A percentile compares a stretch with the other conserved stretches of the same genome.
Conservation (phyloP, 1,140 invertebrate species). For the Heliothis virescens region DNA sequence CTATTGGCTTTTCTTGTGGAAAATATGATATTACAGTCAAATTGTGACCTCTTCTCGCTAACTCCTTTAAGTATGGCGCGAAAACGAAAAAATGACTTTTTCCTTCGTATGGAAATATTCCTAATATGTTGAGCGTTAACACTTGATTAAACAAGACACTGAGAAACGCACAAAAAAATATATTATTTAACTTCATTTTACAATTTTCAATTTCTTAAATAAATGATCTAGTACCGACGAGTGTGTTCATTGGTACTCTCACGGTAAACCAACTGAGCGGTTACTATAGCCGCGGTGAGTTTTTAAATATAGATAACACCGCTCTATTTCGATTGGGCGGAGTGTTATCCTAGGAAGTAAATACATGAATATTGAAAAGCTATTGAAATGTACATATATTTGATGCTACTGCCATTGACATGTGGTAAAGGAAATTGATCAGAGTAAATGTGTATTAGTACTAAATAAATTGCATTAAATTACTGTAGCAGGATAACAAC, state of each 20-base stretch:
- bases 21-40: conserved; percentile 91
- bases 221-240: not conserved
- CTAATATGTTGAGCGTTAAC: conserved; percentile 86
- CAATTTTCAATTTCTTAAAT: not conserved
- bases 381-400: not conserved
- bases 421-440: too few species aligned
- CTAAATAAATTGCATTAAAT: too few species aligned
- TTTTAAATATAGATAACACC: conserved; percentile 34
- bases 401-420: too few species aligned
- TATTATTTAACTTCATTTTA: conserved; percentile 34
- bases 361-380: conserved; percentile 2
- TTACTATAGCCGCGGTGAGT: not conserved
- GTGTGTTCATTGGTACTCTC: not conserved
- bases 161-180: not conserved
- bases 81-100: conserved; percentile 92
- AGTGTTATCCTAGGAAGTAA: not conserved
- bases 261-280: conserved; percentile 1
- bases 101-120: conserved; percentile 89
- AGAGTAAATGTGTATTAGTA: too few species aligned
- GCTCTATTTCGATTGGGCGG: conserved; percentile 14
- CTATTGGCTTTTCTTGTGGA: conserved; percentile 82
- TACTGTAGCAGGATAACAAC: too few species aligned
- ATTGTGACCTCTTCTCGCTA: conserved; percentile 89
- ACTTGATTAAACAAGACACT: conserved; percentile 52
- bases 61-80: conserved; percentile 87